Conservation (phyloP, 92 coral and sea anemone genomes). For the Montipora capitata region DNA sequence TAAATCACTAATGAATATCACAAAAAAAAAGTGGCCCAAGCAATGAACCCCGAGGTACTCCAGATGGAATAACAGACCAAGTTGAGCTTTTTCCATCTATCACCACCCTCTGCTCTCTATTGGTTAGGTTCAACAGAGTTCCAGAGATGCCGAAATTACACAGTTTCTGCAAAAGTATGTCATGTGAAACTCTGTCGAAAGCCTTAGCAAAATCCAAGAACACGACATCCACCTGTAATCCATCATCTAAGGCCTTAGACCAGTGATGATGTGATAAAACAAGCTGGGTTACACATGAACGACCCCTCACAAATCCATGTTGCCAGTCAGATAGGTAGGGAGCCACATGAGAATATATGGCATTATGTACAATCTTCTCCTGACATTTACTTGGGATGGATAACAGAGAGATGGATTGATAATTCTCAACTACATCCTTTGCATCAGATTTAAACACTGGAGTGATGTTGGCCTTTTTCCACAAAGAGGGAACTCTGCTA, state of each 20-base stretch:
- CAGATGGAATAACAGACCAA: too few species aligned
- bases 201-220: neutral
- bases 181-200: neutral
- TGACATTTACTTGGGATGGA: slow-evolving; percentile 54
- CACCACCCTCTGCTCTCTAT: too few species aligned
- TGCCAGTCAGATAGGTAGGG: slow-evolving; percentile 19
- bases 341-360: slow-evolving; percentile 29
- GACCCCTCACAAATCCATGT: slow-evolving; percentile 7
- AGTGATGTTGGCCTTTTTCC: slow-evolving; percentile 46
- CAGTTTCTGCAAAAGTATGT: too few species aligned
- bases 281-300: neutral
- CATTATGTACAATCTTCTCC: slow-evolving; percentile 44
- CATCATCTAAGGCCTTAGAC: neutral
- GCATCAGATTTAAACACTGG: slow-evolving; percentile 49
- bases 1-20: too few species aligned
- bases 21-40: too few species aligned
- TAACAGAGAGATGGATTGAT: slow-evolving; percentile 58
- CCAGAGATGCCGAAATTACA: too few species aligned
- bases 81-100: too few species aligned
- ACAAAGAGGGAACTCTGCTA: slow-evolving; percentile 36
- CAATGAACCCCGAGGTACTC: too few species aligned
- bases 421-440: slow-evolving; percentile 48
- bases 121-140: too few species aligned
- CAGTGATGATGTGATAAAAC: neutral
- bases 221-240: neutral